phyloP scores from a whole-genome alignment of 2,888 invertebrate genomes.

The Epinotia bilunana region DNA sequence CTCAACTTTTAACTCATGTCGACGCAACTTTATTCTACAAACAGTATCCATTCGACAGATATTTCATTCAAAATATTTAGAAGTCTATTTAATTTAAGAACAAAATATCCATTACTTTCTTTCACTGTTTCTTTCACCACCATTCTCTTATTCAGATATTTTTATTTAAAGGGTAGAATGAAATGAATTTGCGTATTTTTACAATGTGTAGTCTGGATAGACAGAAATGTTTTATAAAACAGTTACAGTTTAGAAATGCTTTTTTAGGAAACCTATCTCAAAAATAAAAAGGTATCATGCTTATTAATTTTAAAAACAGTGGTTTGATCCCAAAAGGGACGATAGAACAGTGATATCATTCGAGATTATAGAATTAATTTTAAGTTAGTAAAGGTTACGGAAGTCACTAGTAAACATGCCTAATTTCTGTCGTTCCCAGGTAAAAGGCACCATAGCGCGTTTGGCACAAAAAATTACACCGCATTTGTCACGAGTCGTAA shows the following conservation, averaged over 20 bases:
- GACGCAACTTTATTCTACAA: too few species aligned
- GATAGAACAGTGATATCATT: not conserved
- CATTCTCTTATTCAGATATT: not conserved
- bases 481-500: not conserved
- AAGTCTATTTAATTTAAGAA: not conserved
- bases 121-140: conserved; percentile 2
- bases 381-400: not conserved
- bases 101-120: not conserved
- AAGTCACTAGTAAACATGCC: conserved; percentile 7
- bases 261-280: not conserved
- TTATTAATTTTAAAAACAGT: conserved; percentile 7
- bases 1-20: too few species aligned
- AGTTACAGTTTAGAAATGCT: not conserved
- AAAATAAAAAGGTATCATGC: conserved; percentile 14
- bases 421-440: not conserved
- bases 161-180: not conserved
- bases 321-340: not conserved
- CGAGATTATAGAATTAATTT: not conserved
- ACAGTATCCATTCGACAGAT: not conserved
- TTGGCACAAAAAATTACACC: too few species aligned
- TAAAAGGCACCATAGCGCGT: too few species aligned
- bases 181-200: conserved; percentile 8
- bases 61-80: not conserved
- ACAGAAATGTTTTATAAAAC: not conserved
- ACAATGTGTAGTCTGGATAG: conserved; percentile 33